A percentile compares a stretch with the other conserved stretches of the same genome.
Evolutionary conservation across 1,140 invertebrate species (phyloP).

Genomic region (Ceratitis capitata): DNA sequence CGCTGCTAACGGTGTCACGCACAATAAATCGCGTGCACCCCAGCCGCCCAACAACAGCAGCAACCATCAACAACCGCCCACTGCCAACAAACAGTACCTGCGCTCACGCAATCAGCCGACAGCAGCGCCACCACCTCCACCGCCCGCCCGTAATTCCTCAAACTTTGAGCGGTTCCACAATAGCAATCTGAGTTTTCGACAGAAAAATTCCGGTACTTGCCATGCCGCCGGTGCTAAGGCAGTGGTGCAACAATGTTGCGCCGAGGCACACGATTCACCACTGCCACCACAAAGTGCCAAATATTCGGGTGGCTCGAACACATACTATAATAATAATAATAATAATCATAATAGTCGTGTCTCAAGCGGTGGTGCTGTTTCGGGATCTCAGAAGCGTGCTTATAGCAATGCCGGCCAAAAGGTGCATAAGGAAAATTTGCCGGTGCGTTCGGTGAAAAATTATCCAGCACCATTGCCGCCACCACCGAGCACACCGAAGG

Average conservation of each 20-base stretch:
- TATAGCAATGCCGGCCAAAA: slow-evolving; percentile 54
- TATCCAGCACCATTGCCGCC: slow-evolving; percentile 59
- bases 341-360: too few species aligned
- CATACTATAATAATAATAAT: slow-evolving; percentile 41
- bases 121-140: slow-evolving; percentile 9
- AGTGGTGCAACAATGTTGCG: slow-evolving; percentile 32
- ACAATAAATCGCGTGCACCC: slow-evolving; percentile 40
- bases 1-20: slow-evolving; percentile 34
- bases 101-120: slow-evolving; percentile 39
- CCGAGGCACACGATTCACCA: not conserved
- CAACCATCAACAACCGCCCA: slow-evolving; percentile 8
- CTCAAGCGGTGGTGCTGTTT: too few species aligned
- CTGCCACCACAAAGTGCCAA: not conserved
- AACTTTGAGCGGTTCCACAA: slow-evolving; percentile 44
- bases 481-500: slow-evolving; percentile 49
- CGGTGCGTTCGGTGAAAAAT: slow-evolving; percentile 53
- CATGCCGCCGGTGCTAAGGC: not conserved
- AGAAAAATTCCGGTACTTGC: slow-evolving; percentile 1
- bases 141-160: slow-evolving; percentile 34
- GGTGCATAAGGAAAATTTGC: slow-evolving; percentile 57
- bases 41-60: slow-evolving; percentile 28
- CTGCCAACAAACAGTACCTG: slow-evolving; percentile 51
- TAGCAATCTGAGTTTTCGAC: slow-evolving; percentile 44
- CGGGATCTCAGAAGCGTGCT: slow-evolving; percentile 56
- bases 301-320: not conserved